Conservation (phyloP, 2,888 invertebrate species). For the Lepetodrilus schrolli region DNA sequence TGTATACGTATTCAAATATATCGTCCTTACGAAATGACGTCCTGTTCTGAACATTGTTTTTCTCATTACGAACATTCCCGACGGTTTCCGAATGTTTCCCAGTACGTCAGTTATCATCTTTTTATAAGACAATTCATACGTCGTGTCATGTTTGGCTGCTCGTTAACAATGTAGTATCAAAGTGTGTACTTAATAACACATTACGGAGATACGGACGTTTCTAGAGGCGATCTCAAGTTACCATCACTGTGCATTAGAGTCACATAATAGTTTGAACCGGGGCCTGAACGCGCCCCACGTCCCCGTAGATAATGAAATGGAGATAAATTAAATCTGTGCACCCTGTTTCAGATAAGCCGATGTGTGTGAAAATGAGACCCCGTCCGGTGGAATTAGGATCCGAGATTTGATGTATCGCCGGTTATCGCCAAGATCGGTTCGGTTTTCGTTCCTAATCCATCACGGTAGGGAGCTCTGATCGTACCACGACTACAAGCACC, state of each 20-base stretch:
- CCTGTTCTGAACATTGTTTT: background rate
- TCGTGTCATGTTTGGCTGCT: background rate
- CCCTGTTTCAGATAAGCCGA: conserved; percentile 11
- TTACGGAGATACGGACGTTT: background rate
- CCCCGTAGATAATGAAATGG: background rate
- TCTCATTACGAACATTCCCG: background rate
- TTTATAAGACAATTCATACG: background rate
- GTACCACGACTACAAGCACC: no score
- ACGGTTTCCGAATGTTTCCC: no score
- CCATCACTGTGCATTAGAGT: conserved; percentile 9
- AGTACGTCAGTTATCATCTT: no score
- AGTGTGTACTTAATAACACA: background rate
- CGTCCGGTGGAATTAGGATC: background rate
- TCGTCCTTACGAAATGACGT: no score
- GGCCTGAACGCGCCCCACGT: background rate
- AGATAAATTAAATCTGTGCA: conserved; percentile 12
- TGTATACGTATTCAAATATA: no score
- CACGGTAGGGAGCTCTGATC: no score
- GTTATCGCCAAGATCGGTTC: background rate
- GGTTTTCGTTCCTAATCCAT: background rate
- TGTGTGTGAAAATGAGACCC: conserved; percentile 25
- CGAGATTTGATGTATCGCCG: conserved; percentile 6
- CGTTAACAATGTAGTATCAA: conserved; percentile 2
- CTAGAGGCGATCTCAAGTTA: background rate
- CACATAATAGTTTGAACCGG: background rate